Evolutionary conservation across 2,797 vertebrate genomes (phyloP), one percentile per base, ranked within the genome.

Genomic region (Xerus rutilus): DNA sequence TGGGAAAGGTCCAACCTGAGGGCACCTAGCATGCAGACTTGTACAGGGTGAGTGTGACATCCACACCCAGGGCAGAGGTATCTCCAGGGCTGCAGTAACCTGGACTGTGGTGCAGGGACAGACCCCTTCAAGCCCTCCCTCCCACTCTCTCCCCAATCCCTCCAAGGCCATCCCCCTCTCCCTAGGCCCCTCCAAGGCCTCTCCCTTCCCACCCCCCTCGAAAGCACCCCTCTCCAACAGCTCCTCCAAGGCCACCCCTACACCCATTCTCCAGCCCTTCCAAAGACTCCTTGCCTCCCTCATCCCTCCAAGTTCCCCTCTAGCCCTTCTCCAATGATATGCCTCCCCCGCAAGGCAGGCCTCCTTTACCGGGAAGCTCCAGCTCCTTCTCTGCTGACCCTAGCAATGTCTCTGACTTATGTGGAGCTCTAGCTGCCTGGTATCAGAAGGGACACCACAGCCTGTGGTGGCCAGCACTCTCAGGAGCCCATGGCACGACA

Each of bases 401-500:
- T 7, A 2, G 32, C 4, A 39, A 47, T 32, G 4, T 3, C 20
- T 47, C 0, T 23, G 32, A 57, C 13, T 30, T 7, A 10, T 17
- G 5, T 2, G 52, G 76, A 0, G 62, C n/a, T 69, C 54, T 73
- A 92, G 88, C 90, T 74, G 73, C 91, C 88, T 83, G 17, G 57
- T 57, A 89, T 65, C 82, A 83, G 39, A 76, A 45, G 18, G 7
- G 49, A 5, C 25, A 74, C 23, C 32, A 13, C 49, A 18, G 8
- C 0, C 1, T 43, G 54, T 0, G 7, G 65, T 0, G 49, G 28
- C 4, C 2, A 3, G 11, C 49, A 23, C 0, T 7, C 11, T 10
- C 6, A 23, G 18, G 3, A 5, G 43, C 35, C 14, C 54, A 32
- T 1, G 1, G 32, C 28, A 64, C 62, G 23, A 5, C 17, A 0